phyloP scores from a whole-genome alignment of 1,140 invertebrate genomes.

The Pseudomyrmex gracilis region DNA sequence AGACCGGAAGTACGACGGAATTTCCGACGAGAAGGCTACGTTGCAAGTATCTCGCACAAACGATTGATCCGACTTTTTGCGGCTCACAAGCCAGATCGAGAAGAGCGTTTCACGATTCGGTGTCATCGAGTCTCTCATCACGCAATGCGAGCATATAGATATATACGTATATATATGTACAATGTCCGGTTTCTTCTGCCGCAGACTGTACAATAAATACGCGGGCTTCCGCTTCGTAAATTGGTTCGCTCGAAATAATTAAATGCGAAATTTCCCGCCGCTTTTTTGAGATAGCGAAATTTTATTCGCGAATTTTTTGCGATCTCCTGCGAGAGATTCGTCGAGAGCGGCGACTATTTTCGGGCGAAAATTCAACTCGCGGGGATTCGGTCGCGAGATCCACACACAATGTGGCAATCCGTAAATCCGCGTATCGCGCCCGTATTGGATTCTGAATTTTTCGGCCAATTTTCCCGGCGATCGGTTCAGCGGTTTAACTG shows the following conservation, averaged over 20 bases:
- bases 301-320: constrained; percentile 56
- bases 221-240: constrained; percentile 61
- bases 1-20: not conserved
- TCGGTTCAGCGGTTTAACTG: constrained; percentile 62
- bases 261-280: constrained; percentile 60
- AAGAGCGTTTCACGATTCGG: no score
- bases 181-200: constrained; percentile 11
- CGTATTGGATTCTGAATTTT: constrained; percentile 60
- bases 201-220: constrained; percentile 60
- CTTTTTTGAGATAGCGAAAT: constrained; percentile 60
- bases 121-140: no score
- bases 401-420: constrained; percentile 62
- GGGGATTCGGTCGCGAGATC: constrained; percentile 60
- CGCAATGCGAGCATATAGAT: no score
- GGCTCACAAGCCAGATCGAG: no score
- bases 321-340: constrained; percentile 49
- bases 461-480: constrained; percentile 58
- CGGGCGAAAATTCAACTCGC: constrained; percentile 56
- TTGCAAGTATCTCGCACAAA: no score
- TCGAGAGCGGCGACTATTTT: constrained; percentile 58
- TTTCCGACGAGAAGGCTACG: not conserved
- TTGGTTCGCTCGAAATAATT: constrained; percentile 61
- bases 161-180: no score
- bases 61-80: no score
- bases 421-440: constrained; percentile 60